Evolutionary conservation across 1,140 invertebrate species (phyloP).

Genomic region (Triops longicaudatus): DNA sequence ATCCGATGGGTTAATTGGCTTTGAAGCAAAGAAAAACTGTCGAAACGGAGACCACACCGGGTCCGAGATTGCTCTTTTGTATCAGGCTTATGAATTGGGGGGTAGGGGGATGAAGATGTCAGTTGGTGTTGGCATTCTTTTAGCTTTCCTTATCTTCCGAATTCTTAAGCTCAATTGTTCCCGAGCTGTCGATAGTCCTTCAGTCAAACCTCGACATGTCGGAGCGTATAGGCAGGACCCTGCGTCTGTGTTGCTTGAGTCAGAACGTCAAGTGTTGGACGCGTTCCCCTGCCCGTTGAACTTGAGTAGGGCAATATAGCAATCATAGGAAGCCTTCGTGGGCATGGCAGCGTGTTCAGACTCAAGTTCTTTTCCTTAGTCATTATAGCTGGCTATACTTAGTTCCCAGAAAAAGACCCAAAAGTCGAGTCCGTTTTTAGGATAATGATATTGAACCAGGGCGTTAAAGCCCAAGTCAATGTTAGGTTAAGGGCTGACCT

Average conservation of each 20-base stretch:
- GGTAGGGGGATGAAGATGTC: not conserved
- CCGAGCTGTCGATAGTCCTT: not conserved
- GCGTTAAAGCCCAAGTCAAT: not conserved
- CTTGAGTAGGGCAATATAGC: not conserved
- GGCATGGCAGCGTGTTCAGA: not conserved
- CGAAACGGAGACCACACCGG: slow-evolving; percentile 3
- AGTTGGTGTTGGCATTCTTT: not conserved
- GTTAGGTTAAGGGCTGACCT: not conserved
- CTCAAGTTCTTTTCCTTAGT: not conserved
- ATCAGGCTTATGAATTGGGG: not conserved
- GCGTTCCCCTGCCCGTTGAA: not conserved
- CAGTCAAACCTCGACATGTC: not conserved
- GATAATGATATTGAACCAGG: slow-evolving; percentile 12
- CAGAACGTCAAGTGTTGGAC: not conserved
- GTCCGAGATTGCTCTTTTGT: slow-evolving; percentile 7
- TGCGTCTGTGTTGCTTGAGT: not conserved
- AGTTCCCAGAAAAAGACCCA: not conserved
- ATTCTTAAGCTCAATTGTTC: not conserved
- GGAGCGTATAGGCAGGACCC: no score
- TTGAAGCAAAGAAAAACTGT: not conserved
- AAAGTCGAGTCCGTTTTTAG: not conserved
- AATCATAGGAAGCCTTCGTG: not conserved
- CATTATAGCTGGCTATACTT: not conserved
- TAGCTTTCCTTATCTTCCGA: not conserved
- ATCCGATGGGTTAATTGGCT: not conserved